Base-by-base conservation (phyloP, 1,140 invertebrate genomes). In the Ruditapes philippinarum region DNA sequence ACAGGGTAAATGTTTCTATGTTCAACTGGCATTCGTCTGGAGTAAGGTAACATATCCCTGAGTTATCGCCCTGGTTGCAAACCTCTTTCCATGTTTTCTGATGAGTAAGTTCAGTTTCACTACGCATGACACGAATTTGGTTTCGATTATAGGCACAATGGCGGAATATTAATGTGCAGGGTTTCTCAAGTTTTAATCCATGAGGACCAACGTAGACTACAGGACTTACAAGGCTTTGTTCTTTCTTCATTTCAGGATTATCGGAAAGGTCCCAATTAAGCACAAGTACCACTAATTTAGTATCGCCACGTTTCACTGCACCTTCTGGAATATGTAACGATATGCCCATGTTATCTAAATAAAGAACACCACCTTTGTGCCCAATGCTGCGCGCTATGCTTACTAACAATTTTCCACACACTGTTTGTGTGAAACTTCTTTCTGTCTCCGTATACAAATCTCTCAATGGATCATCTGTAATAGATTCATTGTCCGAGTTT, bases 161-260 rank as follows among this genome's bases (percentile, higher is more conserved):
- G 42, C 90, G 92, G 78, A 85, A 94, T 9, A 51, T 78, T 1
- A 94, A 80, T 11, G 85, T 73, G 25, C 92, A 93, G 11, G 89
- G 90, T 49, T 91, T 92, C 1, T 92, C 68, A 14, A 94, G 88
- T 73, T 91, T 91, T 1, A 93, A 60, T 14, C 91, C 92, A 78
- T 93, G 92, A 0, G 93, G 93, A 0, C 93, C 93, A 14, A 92
- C 93, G 81, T 92, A 94, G 0, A 94, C 92, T 0, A 94, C 92
- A 0, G 93, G 93, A 38, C 92, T 93, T 0, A 94, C 92, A 22
- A 93, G 80, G 36, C 92, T 90, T 68, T 93, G 83, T 11, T 60
- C 74, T 28, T 89, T 70, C 31, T 65, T 60, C 92, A 94, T 92
- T 0, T 36, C 4, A 14, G 93, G 93, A 49, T 90, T 92, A 74